Conservation (phyloP, 2,888 invertebrate species). For the Rosalia funebris region DNA sequence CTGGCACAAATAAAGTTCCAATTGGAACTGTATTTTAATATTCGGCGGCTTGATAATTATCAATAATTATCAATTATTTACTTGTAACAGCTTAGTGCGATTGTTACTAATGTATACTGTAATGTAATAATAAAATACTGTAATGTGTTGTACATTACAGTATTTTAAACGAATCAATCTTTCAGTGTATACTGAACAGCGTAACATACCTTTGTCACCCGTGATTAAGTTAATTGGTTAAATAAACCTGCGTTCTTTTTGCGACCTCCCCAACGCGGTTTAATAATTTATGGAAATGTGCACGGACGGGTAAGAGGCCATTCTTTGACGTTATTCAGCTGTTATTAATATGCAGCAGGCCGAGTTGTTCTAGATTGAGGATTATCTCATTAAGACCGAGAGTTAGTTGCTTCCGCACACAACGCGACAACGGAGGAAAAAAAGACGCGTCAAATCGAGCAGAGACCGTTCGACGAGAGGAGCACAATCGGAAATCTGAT, state of each 20-base stretch:
- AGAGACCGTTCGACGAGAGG: not conserved
- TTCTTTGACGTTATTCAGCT: constrained; percentile 18
- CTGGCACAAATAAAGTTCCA: no score
- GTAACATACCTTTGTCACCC: constrained; percentile 24
- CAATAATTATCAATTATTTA: no score
- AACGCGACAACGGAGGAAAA: not conserved
- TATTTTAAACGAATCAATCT: not conserved
- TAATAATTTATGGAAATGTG: constrained; percentile 40
- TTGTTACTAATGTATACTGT: constrained; percentile 13
- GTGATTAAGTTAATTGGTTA: constrained; percentile 38
- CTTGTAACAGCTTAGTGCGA: no score
- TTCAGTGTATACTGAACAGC: constrained; percentile 4
- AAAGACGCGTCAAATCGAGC: not conserved
- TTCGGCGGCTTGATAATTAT: no score
- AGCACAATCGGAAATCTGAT: constrained; percentile 18
- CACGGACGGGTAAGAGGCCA: constrained; percentile 20
- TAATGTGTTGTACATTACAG: not conserved
- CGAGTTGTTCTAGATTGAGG: constrained; percentile 15
- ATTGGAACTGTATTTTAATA: no score
- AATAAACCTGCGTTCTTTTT: constrained; percentile 35
- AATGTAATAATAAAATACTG: not conserved
- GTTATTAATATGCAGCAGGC: constrained; percentile 26
- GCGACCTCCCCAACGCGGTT: constrained; percentile 20
- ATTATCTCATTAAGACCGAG: constrained; percentile 14
- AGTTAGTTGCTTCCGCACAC: constrained; percentile 1